phyloP scores from a whole-genome alignment of 1,140 invertebrate genomes.

The Apocrypta bakeri region DNA sequence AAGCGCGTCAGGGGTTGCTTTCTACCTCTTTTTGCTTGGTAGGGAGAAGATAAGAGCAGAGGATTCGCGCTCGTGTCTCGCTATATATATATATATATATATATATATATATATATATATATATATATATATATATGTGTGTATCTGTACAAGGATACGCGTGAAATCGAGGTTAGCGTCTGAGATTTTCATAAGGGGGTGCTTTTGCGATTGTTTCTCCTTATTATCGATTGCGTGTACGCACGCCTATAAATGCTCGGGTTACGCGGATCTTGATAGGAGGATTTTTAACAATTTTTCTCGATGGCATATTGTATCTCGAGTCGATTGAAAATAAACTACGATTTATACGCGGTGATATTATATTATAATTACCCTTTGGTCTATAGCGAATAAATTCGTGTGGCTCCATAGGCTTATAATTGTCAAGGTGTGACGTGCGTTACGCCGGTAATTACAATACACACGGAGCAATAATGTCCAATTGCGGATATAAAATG shows the following conservation, averaged over 20 bases:
- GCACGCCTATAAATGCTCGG: too few species aligned
- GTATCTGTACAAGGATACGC: too few species aligned
- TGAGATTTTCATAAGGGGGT: too few species aligned
- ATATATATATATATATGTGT: too few species aligned
- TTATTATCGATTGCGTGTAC: too few species aligned
- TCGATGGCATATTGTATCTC: neutral
- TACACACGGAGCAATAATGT: neutral
- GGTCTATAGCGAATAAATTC: neutral
- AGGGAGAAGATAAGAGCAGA: constrained; percentile 8
- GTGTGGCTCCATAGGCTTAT: neutral
- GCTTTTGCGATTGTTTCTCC: too few species aligned
- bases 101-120: too few species aligned
- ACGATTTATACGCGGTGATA: neutral
- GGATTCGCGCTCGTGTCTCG: neutral
- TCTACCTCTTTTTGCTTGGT: constrained; percentile 36
- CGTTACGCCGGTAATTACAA: neutral
- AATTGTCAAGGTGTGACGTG: neutral
- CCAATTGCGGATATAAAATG: neutral
- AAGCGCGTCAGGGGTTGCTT: constrained; percentile 53
- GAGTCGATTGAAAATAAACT: neutral
- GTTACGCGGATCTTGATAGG: too few species aligned
- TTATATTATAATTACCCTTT: too few species aligned
- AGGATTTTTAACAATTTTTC: neutral
- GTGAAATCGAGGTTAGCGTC: too few species aligned
- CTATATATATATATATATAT: neutral